These are phyloP conservation scores for Prosapia bicincta DNA, from an alignment of 2,888 invertebrate species.

Conservation along the genomic window DNA sequence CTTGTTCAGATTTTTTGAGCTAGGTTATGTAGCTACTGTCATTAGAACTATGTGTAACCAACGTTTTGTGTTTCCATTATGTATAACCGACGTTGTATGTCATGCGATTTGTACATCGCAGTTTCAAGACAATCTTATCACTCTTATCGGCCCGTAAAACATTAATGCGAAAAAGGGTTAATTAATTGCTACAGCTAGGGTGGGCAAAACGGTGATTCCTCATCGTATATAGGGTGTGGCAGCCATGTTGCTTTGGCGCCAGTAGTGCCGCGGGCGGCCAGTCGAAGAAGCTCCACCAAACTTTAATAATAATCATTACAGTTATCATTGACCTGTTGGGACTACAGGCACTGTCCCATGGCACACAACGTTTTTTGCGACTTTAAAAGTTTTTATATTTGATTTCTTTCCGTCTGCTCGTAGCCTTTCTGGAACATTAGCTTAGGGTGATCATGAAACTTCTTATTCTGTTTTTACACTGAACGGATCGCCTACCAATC, in stretches of 20 bases:
- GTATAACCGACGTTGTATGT: too few relatives aligned
- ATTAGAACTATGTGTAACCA: too few relatives aligned
- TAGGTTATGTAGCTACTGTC: too few relatives aligned
- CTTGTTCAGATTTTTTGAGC: too few relatives aligned
- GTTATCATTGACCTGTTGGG: neutral
- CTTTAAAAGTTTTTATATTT: neutral
- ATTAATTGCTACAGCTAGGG: neutral
- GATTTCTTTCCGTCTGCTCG: neutral
- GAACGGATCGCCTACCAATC: too few relatives aligned
- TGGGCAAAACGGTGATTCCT: neutral
- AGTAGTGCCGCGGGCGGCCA: neutral
- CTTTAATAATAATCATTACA: slow-evolving; percentile 2
- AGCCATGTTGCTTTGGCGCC: slow-evolving; percentile 2
- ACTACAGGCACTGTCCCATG: neutral
- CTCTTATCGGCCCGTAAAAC: too few relatives aligned
- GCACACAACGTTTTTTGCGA: neutral
- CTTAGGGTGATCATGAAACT: neutral
- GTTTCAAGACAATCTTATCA: too few relatives aligned
- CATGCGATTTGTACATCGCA: too few relatives aligned
- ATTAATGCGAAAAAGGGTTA: too few relatives aligned
- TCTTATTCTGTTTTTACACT: too few relatives aligned
- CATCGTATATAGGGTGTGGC: neutral
- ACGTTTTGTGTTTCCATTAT: too few relatives aligned
- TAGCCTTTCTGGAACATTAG: neutral
- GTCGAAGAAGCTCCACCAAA: slow-evolving; percentile 2